phyloP scores from a whole-genome alignment of 2,888 invertebrate species.

The Tortrix viridana region DNA sequence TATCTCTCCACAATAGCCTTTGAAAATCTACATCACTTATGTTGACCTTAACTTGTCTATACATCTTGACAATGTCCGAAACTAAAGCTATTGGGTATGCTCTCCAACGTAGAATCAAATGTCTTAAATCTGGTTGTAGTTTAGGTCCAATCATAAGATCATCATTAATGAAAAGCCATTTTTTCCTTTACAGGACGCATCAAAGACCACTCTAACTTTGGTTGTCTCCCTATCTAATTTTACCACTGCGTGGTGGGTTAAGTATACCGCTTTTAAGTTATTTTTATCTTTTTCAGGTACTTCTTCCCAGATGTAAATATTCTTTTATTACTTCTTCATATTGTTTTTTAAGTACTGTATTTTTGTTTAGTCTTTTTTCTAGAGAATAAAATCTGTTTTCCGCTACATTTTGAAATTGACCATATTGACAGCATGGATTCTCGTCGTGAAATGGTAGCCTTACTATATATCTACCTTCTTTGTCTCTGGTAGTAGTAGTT shows the following conservation, averaged over 20 bases:
- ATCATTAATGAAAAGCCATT: no score
- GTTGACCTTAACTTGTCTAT: slow-evolving; percentile 2
- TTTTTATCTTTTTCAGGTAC: slow-evolving; percentile 10
- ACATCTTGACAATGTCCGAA: slow-evolving; percentile 2
- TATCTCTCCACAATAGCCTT: slow-evolving; percentile 27
- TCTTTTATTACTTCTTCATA: slow-evolving; percentile 13
- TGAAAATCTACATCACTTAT: slow-evolving; percentile 14
- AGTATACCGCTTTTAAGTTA: no score
- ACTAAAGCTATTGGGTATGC: not conserved
- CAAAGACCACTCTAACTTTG: no score
- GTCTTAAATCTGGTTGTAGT: slow-evolving; percentile 12
- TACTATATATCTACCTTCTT: slow-evolving; percentile 35
- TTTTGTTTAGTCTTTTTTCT: no score
- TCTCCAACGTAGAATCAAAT: slow-evolving; percentile 1
- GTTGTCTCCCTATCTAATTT: no score
- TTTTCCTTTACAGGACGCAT: no score
- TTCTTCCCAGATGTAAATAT: slow-evolving; percentile 7
- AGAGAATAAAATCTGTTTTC: slow-evolving; percentile 19
- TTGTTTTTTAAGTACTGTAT: slow-evolving; percentile 21
- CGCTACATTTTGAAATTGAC: slow-evolving; percentile 23
- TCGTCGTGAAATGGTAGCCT: slow-evolving; percentile 24
- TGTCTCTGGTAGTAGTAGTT: slow-evolving; percentile 15
- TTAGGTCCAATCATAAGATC: slow-evolving; percentile 5
- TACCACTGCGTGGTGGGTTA: no score
- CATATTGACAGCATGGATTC: slow-evolving; percentile 17